These are phyloP conservation scores for Eulemur macaco DNA, from an alignment of 2,113 vertebrate species.

Conservation along the genomic window DNA sequence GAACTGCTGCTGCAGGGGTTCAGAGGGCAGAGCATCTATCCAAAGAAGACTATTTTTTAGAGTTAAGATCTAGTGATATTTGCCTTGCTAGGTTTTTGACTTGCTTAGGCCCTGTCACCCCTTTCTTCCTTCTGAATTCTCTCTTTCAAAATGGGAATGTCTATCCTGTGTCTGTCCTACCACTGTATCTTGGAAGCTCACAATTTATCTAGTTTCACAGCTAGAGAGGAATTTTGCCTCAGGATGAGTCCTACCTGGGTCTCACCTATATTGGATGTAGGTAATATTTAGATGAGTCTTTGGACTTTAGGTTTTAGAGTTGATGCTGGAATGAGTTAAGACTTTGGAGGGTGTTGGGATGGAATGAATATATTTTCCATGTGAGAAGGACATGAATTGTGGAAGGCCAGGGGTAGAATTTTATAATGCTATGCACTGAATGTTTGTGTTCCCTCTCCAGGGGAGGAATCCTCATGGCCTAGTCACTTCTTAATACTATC, in stretches of 20 bases:
- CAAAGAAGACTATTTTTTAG: not conserved
- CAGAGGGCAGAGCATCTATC: not conserved
- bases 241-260: not conserved
- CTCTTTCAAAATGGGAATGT: not conserved
- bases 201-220: not conserved
- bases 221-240: not conserved
- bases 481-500: not conserved
- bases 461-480: not conserved
- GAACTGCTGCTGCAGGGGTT: not conserved
- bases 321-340: not conserved
- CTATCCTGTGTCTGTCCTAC: not conserved
- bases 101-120: not conserved
- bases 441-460: not conserved
- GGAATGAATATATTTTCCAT: not conserved
- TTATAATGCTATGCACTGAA: not conserved
- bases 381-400: not conserved
- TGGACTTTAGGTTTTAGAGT: not conserved
- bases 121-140: not conserved
- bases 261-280: not conserved
- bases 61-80: not conserved
- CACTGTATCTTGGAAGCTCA: not conserved
- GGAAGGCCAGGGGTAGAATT: not conserved
- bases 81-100: not conserved
- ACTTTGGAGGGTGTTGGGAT: not conserved
- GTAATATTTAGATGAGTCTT: not conserved